A percentile compares a stretch with the other conserved stretches of the same genome.
phyloP scores from a whole-genome alignment of 2,113 vertebrate species.

The Paraplagusia blochii region DNA sequence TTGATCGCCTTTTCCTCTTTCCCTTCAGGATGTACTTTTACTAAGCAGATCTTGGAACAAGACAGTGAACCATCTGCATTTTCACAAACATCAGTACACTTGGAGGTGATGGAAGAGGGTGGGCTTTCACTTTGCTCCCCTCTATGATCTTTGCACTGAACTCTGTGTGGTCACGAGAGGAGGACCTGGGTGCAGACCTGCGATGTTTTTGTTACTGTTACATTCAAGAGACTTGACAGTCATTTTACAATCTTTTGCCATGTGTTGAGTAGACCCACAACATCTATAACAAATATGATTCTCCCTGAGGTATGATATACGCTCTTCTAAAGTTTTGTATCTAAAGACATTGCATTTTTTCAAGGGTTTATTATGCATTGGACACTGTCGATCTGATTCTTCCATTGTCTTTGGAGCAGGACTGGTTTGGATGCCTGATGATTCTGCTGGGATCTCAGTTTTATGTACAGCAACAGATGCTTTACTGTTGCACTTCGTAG shows the following conservation, averaged over 20 bases:
- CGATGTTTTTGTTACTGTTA: background rate
- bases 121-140: background rate
- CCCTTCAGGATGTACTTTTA: background rate
- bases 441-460: background rate
- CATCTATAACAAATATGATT: background rate
- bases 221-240: background rate
- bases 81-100: constrained; percentile 1
- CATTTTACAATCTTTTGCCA: too few species aligned
- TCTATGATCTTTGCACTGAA: too few species aligned
- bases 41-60: constrained; percentile 12
- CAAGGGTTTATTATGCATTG: background rate
- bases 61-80: background rate
- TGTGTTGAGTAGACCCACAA: too few species aligned
- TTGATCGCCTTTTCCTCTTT: background rate
- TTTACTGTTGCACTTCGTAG: too few species aligned
- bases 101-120: background rate
- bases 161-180: background rate
- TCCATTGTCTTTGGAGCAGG: background rate
- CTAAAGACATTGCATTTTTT: constrained; percentile 20
- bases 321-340: background rate
- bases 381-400: too few species aligned
- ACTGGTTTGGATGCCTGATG: background rate
- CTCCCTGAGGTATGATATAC: constrained; percentile 15
- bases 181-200: background rate
- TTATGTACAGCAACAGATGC: background rate